phyloP scores from a whole-genome alignment of 2,888 invertebrate genomes.

The Leuctra nigra region DNA sequence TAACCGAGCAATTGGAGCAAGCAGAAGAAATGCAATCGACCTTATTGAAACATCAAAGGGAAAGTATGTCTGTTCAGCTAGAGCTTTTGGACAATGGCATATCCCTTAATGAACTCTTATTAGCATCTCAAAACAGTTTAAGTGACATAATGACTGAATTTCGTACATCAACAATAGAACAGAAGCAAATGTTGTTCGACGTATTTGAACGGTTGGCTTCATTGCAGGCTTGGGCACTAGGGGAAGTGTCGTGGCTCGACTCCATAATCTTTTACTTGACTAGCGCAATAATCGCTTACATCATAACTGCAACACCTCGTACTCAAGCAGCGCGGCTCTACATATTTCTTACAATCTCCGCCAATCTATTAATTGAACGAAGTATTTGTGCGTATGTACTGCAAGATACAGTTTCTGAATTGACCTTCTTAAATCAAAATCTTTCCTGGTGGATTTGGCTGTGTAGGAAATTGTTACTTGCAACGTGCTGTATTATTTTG shows the following conservation, averaged over 20 bases:
- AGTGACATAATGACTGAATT: conserved; percentile 44
- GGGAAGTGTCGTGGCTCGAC: conserved; percentile 57
- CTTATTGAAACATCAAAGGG: conserved; percentile 43
- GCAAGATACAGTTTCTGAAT: conserved; percentile 28
- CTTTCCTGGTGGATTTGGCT: conserved; percentile 43
- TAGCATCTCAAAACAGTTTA: conserved; percentile 42
- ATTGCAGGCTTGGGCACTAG: conserved; percentile 54
- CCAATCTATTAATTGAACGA: conserved; percentile 47
- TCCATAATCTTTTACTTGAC: conserved; percentile 52
- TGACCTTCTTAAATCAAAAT: conserved; percentile 36
- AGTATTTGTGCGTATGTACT: conserved; percentile 31
- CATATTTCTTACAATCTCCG: conserved; percentile 46
- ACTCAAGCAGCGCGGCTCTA: conserved; percentile 50
- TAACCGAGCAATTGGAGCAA: conserved; percentile 43
- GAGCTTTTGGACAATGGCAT: conserved; percentile 47
- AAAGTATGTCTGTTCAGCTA: conserved; percentile 44
- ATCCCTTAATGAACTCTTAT: conserved; percentile 45
- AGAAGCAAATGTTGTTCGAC: conserved; percentile 48
- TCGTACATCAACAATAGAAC: conserved; percentile 47
- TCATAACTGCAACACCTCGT: conserved; percentile 49
- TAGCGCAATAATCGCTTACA: conserved; percentile 45
- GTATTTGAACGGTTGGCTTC: conserved; percentile 48
- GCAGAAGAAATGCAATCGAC: conserved; percentile 43
- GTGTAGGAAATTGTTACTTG: conserved; percentile 41
- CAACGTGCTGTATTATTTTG: conserved; percentile 37